phyloP scores from a whole-genome alignment of 2,797 vertebrate genomes.

The Xenopus petersii region DNA sequence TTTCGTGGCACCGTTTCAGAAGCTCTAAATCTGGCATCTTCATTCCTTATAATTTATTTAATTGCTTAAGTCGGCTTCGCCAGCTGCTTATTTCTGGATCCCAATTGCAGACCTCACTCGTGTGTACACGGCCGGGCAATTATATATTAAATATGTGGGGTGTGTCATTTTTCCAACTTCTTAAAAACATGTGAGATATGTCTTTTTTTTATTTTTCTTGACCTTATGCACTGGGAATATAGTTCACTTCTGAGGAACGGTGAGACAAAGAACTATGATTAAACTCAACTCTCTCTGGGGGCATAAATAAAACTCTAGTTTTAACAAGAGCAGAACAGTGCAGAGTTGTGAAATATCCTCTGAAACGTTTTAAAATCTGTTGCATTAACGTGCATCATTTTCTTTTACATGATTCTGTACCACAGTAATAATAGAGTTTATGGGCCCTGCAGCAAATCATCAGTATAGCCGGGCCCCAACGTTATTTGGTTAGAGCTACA shows the following conservation, averaged over 20 bases:
- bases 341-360: no score
- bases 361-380: no score
- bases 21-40: constrained; percentile 9
- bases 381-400: no score
- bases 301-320: no score
- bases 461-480: no score
- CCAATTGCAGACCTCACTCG: constrained; percentile 10
- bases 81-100: constrained; percentile 15
- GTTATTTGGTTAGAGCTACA: no score
- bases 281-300: neutral
- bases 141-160: constrained; percentile 2
- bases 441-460: no score
- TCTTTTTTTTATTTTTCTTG: neutral
- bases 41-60: constrained; percentile 14
- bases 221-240: neutral
- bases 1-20: neutral
- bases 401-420: no score
- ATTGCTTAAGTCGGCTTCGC: neutral
- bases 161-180: constrained; percentile 8
- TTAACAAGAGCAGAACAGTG: no score
- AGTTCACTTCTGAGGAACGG: neutral
- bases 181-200: neutral
- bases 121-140: neutral
- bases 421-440: no score
- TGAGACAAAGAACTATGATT: neutral